A percentile compares a stretch with the other conserved stretches of the same genome.
Evolutionary conservation across 2,797 vertebrate species (phyloP).

Genomic region (Pseudocheirus occidentalis): DNA sequence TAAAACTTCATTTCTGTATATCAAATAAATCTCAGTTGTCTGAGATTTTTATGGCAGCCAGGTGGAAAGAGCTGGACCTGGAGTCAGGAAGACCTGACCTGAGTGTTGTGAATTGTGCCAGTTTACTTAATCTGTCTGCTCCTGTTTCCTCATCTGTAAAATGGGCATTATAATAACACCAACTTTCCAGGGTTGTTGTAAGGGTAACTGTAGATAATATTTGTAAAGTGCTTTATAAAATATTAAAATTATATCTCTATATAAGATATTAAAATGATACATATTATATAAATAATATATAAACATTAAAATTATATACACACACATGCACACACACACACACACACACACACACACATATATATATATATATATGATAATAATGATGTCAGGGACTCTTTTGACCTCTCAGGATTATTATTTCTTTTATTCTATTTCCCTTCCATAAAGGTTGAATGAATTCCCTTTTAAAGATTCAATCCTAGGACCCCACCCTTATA

Average conservation of each 20-base stretch:
- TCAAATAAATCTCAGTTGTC: not conserved
- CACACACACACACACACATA: no score
- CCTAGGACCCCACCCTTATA: not conserved
- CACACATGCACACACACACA: no score
- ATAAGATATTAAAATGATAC: no score
- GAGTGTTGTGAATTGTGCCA: not conserved
- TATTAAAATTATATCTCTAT: not conserved
- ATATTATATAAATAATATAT: no score
- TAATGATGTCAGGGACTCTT: not conserved
- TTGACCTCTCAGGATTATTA: not conserved
- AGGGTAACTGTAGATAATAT: not conserved
- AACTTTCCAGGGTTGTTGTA: not conserved
- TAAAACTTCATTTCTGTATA: not conserved
- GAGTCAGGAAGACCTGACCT: not conserved
- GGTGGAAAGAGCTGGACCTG: not conserved
- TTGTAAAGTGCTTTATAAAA: not conserved
- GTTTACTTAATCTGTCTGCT: not conserved
- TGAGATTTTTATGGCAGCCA: not conserved
- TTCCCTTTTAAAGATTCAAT: not conserved
- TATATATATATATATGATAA: no score
- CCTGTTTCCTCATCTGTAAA: not conserved
- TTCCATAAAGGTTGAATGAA: not conserved
- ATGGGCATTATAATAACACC: no score
- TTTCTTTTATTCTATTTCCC: not conserved
- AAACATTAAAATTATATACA: no score